Evolutionary conservation across 2,113 vertebrate species (phyloP).

Genomic region (Gallinago jamesoni): DNA sequence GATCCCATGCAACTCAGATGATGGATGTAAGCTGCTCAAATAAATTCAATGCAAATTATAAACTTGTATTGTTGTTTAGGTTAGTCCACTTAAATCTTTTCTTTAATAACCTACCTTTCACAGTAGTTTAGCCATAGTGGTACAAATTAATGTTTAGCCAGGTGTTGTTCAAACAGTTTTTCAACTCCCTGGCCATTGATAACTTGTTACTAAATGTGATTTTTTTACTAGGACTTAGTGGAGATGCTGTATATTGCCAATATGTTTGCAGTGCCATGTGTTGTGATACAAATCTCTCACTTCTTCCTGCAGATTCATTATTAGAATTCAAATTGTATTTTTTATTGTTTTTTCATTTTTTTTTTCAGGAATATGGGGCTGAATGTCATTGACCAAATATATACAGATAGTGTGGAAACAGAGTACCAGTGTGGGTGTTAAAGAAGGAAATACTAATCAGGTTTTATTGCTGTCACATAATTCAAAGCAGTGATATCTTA

Average conservation of each 20-base stretch:
- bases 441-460: not conserved
- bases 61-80: not conserved
- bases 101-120: not conserved
- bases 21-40: not conserved
- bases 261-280: not conserved
- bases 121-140: not conserved
- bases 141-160: not conserved
- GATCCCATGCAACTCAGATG: not conserved
- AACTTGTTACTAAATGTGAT: not conserved
- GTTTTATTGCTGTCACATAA: not conserved
- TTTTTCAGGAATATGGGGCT: not conserved
- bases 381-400: constrained; percentile 13
- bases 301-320: too few species aligned
- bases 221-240: not conserved
- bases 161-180: not conserved
- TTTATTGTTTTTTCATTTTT: too few species aligned
- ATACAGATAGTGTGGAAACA: not conserved
- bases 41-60: not conserved
- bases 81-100: not conserved
- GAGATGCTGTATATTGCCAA: not conserved
- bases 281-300: not conserved
- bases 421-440: not conserved
- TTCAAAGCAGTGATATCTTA: not conserved
- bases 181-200: not conserved
- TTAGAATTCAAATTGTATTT: too few species aligned